A percentile compares a stretch with the other conserved stretches of the same genome.
These are phyloP conservation scores for Eudasyphora cyanicolor DNA, from an alignment of 2,888 invertebrate species.

Conservation along the genomic window DNA sequence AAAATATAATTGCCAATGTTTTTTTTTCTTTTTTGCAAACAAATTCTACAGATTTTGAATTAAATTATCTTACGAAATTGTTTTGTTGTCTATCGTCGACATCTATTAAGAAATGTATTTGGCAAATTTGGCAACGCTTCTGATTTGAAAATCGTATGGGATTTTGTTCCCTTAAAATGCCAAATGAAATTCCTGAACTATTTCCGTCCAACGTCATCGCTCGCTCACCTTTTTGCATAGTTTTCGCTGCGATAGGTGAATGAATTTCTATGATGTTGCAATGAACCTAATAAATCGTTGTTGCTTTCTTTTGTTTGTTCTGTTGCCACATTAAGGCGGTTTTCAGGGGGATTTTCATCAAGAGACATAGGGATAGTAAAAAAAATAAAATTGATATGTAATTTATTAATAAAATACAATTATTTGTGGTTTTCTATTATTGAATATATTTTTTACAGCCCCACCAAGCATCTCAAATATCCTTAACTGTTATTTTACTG, in stretches of 20 bases:
- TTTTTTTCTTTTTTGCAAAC: neutral
- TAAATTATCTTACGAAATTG: conserved; percentile 10
- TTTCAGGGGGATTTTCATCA: neutral
- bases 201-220: neutral
- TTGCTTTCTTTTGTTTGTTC: neutral
- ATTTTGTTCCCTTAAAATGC: conserved; percentile 4
- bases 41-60: neutral
- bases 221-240: neutral
- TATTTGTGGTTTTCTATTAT: neutral
- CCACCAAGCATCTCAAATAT: neutral
- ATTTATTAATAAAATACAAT: neutral
- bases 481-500: no score
- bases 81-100: neutral
- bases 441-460: neutral
- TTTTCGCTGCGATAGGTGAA: conserved; percentile 40
- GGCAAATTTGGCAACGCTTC: conserved; percentile 13
- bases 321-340: neutral
- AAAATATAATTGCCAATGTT: conserved; percentile 17
- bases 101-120: conserved; percentile 22
- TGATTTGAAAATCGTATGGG: neutral
- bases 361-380: neutral
- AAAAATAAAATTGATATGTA: neutral
- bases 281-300: neutral
- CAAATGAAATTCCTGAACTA: conserved; percentile 11
- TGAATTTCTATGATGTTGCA: conserved; percentile 55